phyloP scores from a whole-genome alignment of 2,888 invertebrate genomes.

The Leistus spinibarbis region DNA sequence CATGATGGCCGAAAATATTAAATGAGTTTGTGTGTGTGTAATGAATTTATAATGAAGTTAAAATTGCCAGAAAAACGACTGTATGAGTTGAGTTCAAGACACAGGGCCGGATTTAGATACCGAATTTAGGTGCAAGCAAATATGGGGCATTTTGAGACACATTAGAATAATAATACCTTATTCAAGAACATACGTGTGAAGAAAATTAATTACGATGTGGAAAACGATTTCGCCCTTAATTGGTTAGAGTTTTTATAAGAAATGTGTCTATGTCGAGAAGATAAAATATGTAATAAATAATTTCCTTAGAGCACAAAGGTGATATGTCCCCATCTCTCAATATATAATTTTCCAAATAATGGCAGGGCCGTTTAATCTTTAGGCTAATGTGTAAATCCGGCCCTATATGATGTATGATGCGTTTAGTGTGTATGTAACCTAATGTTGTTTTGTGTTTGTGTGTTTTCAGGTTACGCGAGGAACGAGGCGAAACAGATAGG shows the following conservation, averaged over 20 bases:
- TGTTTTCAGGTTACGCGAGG: conserved; percentile 81
- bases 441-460: conserved; percentile 50
- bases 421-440: neutral
- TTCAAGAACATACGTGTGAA: too few species aligned
- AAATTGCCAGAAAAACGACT: conserved; percentile 46
- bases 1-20: conserved; percentile 48
- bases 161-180: too few species aligned
- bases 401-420: neutral
- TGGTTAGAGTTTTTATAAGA: too few species aligned
- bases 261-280: too few species aligned
- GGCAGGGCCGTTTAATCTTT: neutral
- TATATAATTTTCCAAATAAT: neutral
- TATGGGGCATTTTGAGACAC: too few species aligned
- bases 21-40: too few species aligned
- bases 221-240: too few species aligned
- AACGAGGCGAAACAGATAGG: conserved; percentile 83
- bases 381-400: neutral
- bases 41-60: conserved; percentile 56
- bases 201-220: too few species aligned
- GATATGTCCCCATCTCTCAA: conserved; percentile 6
- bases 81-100: neutral
- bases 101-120: too few species aligned
- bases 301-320: too few species aligned
- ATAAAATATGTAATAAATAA: too few species aligned
- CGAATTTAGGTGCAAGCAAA: too few species aligned